Evolutionary conservation across 2,888 invertebrate species (phyloP).

Genomic region (Gastracanthus pulcherrimus): DNA sequence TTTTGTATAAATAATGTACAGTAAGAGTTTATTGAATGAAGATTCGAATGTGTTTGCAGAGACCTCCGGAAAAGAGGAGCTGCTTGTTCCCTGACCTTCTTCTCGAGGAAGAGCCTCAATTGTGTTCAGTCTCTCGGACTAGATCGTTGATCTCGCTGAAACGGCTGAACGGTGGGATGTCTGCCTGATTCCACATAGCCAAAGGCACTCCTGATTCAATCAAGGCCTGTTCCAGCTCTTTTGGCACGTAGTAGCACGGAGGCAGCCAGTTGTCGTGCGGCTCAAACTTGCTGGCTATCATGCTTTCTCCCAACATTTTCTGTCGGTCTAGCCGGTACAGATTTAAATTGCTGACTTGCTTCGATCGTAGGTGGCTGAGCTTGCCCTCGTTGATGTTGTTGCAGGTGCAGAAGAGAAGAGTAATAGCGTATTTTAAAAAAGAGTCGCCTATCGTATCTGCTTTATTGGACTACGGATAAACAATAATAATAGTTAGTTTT

Average conservation of each 20-base stretch:
- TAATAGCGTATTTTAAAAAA: constrained; percentile 98
- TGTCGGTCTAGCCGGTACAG: no score
- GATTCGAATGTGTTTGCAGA: constrained; percentile 86
- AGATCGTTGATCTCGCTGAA: no score
- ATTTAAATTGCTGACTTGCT: no score
- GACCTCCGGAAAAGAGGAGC: constrained; percentile 89
- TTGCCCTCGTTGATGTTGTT: constrained; percentile 99
- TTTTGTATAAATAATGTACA: no score
- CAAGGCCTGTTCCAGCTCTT: constrained; percentile 87
- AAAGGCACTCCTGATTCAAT: constrained; percentile 87
- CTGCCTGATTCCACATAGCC: constrained; percentile 85
- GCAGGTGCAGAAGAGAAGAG: constrained; percentile 96
- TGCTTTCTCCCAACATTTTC: constrained; percentile 93
- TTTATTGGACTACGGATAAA: no score
- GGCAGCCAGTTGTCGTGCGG: constrained; percentile 99
- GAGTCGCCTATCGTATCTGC: constrained; percentile 99
- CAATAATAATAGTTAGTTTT: no score
- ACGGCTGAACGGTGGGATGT: constrained; percentile 82
- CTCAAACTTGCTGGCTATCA: constrained; percentile 99
- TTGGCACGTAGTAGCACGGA: constrained; percentile 94
- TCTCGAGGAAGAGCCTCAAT: no score
- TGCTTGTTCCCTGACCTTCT: constrained; percentile 95
- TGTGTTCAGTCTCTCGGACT: no score
- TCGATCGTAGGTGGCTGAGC: constrained; percentile 96
- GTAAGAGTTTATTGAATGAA: no score